Evolutionary conservation across 2,113 vertebrate species (phyloP).

Genomic region (Apeltes quadracus): DNA sequence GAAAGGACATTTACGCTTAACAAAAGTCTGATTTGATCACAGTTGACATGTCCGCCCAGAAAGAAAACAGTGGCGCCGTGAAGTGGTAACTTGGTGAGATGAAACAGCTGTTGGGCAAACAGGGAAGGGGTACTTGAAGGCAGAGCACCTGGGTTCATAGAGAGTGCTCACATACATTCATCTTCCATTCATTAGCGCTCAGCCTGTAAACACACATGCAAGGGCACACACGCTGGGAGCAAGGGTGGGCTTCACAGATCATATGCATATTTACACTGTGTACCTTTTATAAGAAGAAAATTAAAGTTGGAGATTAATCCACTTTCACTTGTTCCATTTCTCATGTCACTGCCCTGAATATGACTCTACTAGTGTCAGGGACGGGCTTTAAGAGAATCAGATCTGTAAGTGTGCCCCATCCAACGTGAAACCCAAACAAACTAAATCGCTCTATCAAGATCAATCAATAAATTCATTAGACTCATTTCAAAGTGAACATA

Average conservation of each 20-base stretch:
- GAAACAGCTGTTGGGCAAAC: conserved; percentile 67
- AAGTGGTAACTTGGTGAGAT: conserved; percentile 63
- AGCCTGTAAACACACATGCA: conserved; percentile 22
- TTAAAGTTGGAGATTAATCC: conserved; percentile 14
- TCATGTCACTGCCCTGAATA: conserved; percentile 18
- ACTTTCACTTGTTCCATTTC: conserved; percentile 1
- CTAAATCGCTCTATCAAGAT: background rate
- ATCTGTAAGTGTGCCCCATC: conserved; percentile 25
- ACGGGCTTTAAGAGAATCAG: conserved; percentile 18
- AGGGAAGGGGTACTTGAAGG: conserved; percentile 67
- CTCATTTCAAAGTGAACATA: conserved; percentile 11
- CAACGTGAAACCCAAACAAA: conserved; percentile 17
- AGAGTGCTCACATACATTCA: conserved; percentile 37
- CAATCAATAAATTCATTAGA: conserved; percentile 22
- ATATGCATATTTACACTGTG: background rate
- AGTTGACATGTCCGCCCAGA: conserved; percentile 69
- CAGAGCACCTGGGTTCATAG: conserved; percentile 60
- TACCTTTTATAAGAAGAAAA: background rate
- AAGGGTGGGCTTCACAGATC: background rate
- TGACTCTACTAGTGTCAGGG: conserved; percentile 30
- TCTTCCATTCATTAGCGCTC: conserved; percentile 50
- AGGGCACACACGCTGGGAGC: background rate
- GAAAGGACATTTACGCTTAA: conserved; percentile 57
- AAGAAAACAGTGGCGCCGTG: conserved; percentile 70
- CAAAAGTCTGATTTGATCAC: conserved; percentile 68